A percentile compares a stretch with the other conserved stretches of the same genome.
These are phyloP conservation scores for Sphaeridia pumilis DNA, from an alignment of 2,888 invertebrate species.

Conservation along the genomic window DNA sequence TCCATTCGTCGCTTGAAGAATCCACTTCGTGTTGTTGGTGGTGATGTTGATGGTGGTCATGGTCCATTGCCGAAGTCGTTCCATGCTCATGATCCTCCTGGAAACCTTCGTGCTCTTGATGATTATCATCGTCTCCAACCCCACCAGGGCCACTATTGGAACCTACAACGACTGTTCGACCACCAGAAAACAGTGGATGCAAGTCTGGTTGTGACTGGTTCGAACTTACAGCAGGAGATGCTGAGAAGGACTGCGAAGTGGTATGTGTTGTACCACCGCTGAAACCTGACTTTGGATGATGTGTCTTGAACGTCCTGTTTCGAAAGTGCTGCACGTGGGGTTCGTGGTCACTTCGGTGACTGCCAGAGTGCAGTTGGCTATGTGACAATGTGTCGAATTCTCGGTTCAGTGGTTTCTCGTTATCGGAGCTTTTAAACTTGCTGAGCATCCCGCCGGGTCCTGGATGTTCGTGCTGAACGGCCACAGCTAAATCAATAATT, in stretches of 20 bases:
- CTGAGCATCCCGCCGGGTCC: background rate
- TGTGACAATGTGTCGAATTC: background rate
- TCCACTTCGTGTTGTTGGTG: no score
- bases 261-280: conserved; percentile 4
- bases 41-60: no score
- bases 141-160: background rate
- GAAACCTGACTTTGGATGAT: conserved; percentile 14
- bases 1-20: no score
- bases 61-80: no score
- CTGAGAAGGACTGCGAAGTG: background rate
- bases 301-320: conserved; percentile 13
- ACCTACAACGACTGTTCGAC: background rate
- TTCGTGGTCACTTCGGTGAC: no score
- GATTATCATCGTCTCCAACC: no score
- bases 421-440: background rate
- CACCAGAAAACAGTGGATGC: conserved; percentile 7
- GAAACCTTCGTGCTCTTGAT: background rate
- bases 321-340: conserved; percentile 2
- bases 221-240: conserved; percentile 5
- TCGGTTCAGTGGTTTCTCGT: background rate
- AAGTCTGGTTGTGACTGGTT: conserved; percentile 9
- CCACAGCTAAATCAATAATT: background rate
- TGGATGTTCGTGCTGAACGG: background rate
- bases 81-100: no score
- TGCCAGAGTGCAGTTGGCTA: no score